phyloP scores from a whole-genome alignment of 2,113 vertebrate genomes.

The Sander vitreus region DNA sequence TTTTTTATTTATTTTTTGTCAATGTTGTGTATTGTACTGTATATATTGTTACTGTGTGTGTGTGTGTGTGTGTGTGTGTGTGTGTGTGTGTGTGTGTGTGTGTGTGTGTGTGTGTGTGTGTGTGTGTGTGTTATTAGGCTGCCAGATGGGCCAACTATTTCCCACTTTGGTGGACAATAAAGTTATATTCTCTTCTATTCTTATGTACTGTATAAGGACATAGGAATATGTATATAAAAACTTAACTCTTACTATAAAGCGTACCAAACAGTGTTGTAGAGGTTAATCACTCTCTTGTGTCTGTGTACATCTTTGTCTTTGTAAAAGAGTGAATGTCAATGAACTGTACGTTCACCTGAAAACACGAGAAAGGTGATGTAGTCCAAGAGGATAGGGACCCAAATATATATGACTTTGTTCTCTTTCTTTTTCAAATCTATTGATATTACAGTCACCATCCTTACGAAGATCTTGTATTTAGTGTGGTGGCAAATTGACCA shows the following conservation, averaged over 20 bases:
- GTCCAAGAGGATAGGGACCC: constrained; percentile 5
- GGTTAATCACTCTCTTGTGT: constrained; percentile 9
- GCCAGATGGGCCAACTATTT: background rate
- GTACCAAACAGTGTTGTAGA: background rate
- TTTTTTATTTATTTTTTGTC: background rate
- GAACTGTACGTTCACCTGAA: constrained; percentile 22
- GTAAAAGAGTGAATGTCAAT: background rate
- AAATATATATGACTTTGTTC: constrained; percentile 43
- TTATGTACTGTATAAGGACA: background rate
- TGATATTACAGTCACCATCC: constrained; percentile 55
- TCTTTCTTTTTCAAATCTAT: constrained; percentile 32
- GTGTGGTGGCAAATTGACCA: constrained; percentile 62
- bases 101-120: background rate
- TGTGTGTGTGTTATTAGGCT: background rate
- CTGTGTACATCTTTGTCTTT: background rate
- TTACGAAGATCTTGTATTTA: constrained; percentile 64
- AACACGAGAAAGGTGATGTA: constrained; percentile 19
- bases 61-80: background rate
- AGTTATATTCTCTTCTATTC: background rate
- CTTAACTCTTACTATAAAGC: background rate
- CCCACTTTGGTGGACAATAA: background rate
- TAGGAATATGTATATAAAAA: background rate
- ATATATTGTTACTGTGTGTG: background rate
- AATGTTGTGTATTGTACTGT: background rate
- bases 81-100: background rate